Evolutionary conservation across 2,888 invertebrate genomes (phyloP), one percentile per base, ranked within the genome.

Genomic region (Andrena hattorfiana): DNA sequence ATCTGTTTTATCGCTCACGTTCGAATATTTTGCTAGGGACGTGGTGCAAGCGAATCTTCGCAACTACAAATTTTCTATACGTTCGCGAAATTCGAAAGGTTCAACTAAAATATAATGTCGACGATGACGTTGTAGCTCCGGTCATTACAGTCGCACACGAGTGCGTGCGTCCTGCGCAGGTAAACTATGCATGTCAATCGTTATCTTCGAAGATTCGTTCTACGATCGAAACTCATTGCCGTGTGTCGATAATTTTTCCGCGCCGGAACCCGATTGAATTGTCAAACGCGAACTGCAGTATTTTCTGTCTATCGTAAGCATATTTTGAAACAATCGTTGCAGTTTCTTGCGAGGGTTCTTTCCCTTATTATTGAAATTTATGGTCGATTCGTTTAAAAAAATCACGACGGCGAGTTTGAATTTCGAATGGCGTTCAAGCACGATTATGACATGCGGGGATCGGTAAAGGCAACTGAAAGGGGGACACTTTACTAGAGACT

Each of bases 121-220:
- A 0, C 3, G 32, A 68, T 51, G 3, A 54, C 68, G 54, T 32
- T 16, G 42, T 32, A 28, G n/a, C n/a, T 35, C 16, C 30, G 23
- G 30, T 42, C 28, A 35, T 30, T 26, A 10, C 35, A 77, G 85
- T 81, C 75, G 77, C 79, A 84, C 73, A 67, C 59, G 30, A 23
- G 32, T 64, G 42, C 49, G 54, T 1, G 48, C n/a, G 79, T 74
- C 82, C 71, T 87, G 83, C 81, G 82, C 84, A 88, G 78, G 70
- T 62, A 63, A 85, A 81, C 66, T 42, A 59, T 72, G 72, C 23
- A 16, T 54, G 48, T 85, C 75, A 78, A 81, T 84, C 84, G 83
- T 85, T 87, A 77, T 67, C 51, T 75, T 48, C 6, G 16, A 3
- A 8, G 51, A 77, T 75, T 28, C n/a, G n/a, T 35, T 51, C n/a